Evolutionary conservation across 2,797 vertebrate species (phyloP).

Genomic region (Sebastes baramenuke): DNA sequence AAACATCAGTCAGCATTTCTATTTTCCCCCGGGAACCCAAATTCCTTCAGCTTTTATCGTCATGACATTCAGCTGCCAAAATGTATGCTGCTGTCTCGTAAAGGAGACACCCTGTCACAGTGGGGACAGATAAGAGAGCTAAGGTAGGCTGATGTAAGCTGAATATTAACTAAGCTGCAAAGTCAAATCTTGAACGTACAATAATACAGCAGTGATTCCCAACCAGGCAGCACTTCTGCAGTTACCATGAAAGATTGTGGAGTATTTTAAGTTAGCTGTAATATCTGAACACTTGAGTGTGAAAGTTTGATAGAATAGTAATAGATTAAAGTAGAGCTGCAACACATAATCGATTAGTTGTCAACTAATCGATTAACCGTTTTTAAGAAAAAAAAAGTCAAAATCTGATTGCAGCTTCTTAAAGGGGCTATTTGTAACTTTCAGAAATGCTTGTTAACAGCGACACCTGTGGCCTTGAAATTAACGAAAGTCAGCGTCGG

Average conservation of each 20-base stretch:
- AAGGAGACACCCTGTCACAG: slow-evolving; percentile 46
- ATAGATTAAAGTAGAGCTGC: too few relatives aligned
- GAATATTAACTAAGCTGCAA: slow-evolving; percentile 50
- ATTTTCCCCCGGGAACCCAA: slow-evolving; percentile 2
- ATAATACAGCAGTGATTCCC: not conserved
- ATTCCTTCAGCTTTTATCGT: slow-evolving; percentile 41
- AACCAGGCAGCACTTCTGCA: not conserved
- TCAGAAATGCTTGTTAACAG: too few relatives aligned
- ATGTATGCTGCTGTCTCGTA: slow-evolving; percentile 18
- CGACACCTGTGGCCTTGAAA: too few relatives aligned
- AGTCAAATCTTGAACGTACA: slow-evolving; percentile 18
- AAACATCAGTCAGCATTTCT: slow-evolving; percentile 41
- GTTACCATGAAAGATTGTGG: not conserved
- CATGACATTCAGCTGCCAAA: slow-evolving; percentile 60
- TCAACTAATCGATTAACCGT: too few relatives aligned
- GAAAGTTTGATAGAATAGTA: not conserved
- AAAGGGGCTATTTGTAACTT: too few relatives aligned
- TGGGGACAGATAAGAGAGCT: slow-evolving; percentile 42
- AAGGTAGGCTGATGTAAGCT: slow-evolving; percentile 36
- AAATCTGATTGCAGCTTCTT: too few relatives aligned
- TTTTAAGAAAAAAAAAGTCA: too few relatives aligned
- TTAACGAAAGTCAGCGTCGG: too few relatives aligned
- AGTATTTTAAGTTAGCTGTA: not conserved
- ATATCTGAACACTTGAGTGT: not conserved
- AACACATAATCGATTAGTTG: too few relatives aligned